phyloP scores from a whole-genome alignment of 2,113 vertebrate species.

The Elaphurus davidianus region DNA sequence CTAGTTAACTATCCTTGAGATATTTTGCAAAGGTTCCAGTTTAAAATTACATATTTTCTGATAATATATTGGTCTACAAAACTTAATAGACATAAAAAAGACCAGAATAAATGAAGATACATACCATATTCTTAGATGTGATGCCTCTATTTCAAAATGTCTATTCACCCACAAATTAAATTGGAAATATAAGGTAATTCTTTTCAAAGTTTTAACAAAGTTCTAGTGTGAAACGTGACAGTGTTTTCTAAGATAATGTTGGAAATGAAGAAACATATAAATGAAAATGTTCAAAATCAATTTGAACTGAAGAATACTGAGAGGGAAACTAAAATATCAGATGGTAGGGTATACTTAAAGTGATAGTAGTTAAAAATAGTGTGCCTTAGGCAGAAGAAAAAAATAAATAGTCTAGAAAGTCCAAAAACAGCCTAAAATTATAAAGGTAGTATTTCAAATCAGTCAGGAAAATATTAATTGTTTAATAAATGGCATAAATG shows the following conservation, averaged over 20 bases:
- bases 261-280: not conserved
- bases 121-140: not conserved
- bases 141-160: not conserved
- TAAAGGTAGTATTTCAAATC: not conserved
- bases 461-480: not conserved
- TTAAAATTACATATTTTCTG: not conserved
- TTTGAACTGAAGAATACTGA: not conserved
- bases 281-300: not conserved
- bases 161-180: not conserved
- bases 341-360: not conserved
- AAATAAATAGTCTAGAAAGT: not conserved
- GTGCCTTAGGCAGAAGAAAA: not conserved
- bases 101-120: not conserved
- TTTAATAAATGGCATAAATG: not conserved
- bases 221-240: not conserved
- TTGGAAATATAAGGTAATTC: not conserved
- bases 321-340: not conserved
- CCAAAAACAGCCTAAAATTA: not conserved
- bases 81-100: not conserved
- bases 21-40: not conserved
- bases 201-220: not conserved
- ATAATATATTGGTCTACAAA: not conserved
- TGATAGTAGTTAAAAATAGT: not conserved
- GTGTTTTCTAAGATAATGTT: slow-evolving; percentile 15
- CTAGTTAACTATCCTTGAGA: not conserved